These are phyloP conservation scores for Epinotia nisella DNA, from an alignment of 2,888 invertebrate species.

Conservation along the genomic window DNA sequence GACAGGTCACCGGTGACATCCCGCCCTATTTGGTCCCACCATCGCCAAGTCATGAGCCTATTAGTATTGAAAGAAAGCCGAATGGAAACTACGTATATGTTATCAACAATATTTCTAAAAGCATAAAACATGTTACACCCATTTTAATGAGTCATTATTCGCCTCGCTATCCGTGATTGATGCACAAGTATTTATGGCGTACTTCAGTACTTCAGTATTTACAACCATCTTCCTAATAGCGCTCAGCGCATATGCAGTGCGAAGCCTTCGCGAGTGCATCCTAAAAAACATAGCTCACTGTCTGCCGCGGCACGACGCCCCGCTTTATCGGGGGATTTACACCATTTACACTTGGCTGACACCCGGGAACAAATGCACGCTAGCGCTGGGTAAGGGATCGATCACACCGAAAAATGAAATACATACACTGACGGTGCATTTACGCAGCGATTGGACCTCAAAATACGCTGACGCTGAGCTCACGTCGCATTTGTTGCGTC, in stretches of 20 bases:
- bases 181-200: constrained; percentile 21
- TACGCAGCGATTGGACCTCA: background rate
- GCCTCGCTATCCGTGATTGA: constrained; percentile 10
- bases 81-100: background rate
- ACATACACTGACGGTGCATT: background rate
- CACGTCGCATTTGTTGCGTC: background rate
- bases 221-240: constrained; percentile 24
- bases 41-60: background rate
- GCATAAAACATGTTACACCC: constrained; percentile 21
- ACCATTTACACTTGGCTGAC: constrained; percentile 21
- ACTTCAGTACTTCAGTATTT: constrained; percentile 26
- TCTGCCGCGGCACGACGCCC: constrained; percentile 19
- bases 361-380: constrained; percentile 30
- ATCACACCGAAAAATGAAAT: background rate
- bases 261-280: constrained; percentile 3
- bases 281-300: constrained; percentile 25
- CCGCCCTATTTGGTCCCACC: background rate
- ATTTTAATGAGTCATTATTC: constrained; percentile 21
- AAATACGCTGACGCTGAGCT: background rate
- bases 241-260: constrained; percentile 9
- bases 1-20: background rate
- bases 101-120: constrained; percentile 17
- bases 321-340: constrained; percentile 16
- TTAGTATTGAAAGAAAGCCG: background rate
- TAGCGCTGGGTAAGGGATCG: background rate